phyloP scores from a whole-genome alignment of 2,113 vertebrate species.

The Dasyprocta punctata region DNA sequence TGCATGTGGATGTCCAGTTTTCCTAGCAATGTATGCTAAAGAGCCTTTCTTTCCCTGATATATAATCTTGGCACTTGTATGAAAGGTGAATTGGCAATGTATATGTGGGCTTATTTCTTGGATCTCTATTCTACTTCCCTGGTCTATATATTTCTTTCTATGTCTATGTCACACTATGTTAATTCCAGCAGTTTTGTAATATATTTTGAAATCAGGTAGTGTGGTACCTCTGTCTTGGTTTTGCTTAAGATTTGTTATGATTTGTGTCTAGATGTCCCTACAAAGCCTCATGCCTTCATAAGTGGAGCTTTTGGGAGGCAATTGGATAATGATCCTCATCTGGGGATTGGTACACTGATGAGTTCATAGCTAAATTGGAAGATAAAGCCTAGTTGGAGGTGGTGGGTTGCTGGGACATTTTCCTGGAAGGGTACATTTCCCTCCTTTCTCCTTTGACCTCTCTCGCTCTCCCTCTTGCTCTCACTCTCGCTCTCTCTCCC shows the following conservation, averaged over 20 bases:
- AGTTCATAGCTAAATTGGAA: neutral
- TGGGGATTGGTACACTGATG: neutral
- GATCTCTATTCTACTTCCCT: neutral
- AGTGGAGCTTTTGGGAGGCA: neutral
- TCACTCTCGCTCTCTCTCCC: too few relatives aligned
- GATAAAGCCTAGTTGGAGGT: neutral
- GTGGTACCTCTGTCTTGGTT: neutral
- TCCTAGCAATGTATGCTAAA: neutral
- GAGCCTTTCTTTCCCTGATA: neutral
- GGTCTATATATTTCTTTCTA: neutral
- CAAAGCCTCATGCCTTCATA: neutral
- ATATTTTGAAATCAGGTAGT: neutral
- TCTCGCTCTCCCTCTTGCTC: neutral
- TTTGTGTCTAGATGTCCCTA: neutral
- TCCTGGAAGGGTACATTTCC: neutral
- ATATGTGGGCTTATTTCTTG: neutral
- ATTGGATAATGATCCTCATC: neutral
- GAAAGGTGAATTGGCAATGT: neutral
- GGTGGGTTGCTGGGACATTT: neutral
- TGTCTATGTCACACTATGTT: neutral
- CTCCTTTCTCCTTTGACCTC: neutral
- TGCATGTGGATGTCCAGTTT: neutral
- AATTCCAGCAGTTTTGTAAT: neutral
- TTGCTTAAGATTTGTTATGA: neutral
- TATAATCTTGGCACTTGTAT: neutral